These are phyloP conservation scores for Pseudomyrmex dendroicus DNA, from an alignment of 1,140 invertebrate genomes.

Conservation along the genomic window DNA sequence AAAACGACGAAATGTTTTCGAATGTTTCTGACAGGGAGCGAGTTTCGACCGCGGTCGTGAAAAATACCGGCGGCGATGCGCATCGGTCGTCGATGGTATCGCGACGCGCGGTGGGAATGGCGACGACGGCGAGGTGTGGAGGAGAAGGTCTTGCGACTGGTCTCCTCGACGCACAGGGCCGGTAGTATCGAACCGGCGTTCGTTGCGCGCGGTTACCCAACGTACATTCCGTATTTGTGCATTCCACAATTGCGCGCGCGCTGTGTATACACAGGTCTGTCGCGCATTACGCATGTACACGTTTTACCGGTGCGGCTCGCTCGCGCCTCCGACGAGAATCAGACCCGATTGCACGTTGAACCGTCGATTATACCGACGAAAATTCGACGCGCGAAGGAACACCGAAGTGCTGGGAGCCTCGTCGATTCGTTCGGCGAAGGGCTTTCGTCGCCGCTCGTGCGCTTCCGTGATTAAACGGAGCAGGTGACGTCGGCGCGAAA, in stretches of 20 bases:
- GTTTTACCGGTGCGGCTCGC: not conserved
- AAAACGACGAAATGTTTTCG: too few species aligned
- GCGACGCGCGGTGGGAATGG: constrained; percentile 42
- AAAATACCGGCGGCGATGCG: too few species aligned
- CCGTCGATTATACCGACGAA: too few species aligned
- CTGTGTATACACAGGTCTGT: not conserved
- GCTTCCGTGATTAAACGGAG: not conserved
- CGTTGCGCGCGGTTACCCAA: constrained; percentile 75
- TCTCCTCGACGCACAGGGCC: constrained; percentile 66
- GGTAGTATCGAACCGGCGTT: constrained; percentile 85
- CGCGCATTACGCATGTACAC: constrained; percentile 1
- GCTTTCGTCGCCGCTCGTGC: not conserved
- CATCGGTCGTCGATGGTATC: not conserved
- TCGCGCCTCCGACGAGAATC: constrained; percentile 9
- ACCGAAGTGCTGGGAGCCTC: too few species aligned
- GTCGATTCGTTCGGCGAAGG: too few species aligned
- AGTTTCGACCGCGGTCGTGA: too few species aligned
- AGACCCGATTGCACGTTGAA: not conserved
- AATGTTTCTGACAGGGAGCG: too few species aligned
- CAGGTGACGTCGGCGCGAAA: constrained; percentile 24
- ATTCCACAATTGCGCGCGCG: constrained; percentile 35
- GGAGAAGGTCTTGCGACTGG: constrained; percentile 30
- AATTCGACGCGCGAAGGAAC: too few species aligned
- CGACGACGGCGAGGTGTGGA: constrained; percentile 62
- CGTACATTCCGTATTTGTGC: constrained; percentile 64